phyloP scores from a whole-genome alignment of 53 echinoderm and acorn worm genomes.

The Pentamera pediparva region DNA sequence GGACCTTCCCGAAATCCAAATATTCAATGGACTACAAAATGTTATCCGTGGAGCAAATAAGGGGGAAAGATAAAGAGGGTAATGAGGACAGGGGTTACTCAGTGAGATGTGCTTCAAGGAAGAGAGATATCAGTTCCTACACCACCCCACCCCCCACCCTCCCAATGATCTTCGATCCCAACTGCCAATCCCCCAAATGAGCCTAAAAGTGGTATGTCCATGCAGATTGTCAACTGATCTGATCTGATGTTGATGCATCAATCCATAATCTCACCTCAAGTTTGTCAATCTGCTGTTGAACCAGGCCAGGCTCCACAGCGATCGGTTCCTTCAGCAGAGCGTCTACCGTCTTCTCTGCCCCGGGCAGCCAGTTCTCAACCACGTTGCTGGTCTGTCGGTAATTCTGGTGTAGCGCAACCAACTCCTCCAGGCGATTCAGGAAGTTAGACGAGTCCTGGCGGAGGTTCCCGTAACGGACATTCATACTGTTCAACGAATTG shows the following conservation, averaged over 20 bases:
- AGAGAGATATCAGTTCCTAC: background rate
- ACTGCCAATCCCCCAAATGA: background rate
- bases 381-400: conserved; percentile 56
- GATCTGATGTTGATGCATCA: too few relatives aligned
- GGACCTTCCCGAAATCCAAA: too few relatives aligned
- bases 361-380: conserved; percentile 73
- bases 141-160: background rate
- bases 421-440: conserved; percentile 65
- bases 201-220: background rate
- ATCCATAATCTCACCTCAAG: conserved; percentile 69
- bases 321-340: conserved; percentile 63
- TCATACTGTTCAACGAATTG: conserved; percentile 56
- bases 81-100: too few relatives aligned
- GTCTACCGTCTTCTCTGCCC: conserved; percentile 67
- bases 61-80: too few relatives aligned
- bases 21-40: too few relatives aligned
- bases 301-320: conserved; percentile 63
- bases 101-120: too few relatives aligned
- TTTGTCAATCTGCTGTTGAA: conserved; percentile 90
- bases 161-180: background rate
- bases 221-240: background rate
- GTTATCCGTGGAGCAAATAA: too few relatives aligned
- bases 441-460: conserved; percentile 66
- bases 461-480: conserved; percentile 64
- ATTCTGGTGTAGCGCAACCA: conserved; percentile 49